Evolutionary conservation across 2,113 vertebrate species (phyloP).

Genomic region (Onychostruthus taczanowskii): DNA sequence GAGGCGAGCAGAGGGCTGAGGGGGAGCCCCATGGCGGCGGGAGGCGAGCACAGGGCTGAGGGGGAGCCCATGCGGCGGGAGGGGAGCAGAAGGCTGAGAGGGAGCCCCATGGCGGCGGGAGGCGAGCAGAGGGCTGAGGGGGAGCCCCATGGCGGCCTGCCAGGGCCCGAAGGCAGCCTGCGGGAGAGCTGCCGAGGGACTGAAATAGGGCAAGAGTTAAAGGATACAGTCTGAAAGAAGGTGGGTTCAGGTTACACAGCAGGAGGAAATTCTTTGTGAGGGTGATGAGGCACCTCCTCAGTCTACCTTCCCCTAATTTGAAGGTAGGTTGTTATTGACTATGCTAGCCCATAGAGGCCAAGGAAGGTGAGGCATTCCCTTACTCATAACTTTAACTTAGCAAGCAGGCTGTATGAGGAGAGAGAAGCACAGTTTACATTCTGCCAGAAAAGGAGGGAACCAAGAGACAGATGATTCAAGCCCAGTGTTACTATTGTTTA

Average conservation of each 20-base stretch:
- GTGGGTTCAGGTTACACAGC: not conserved
- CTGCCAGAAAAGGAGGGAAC: not conserved
- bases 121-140: accelerated
- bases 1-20: no score
- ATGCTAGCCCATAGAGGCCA: not conserved
- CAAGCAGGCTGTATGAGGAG: not conserved
- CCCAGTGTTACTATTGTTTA: not conserved
- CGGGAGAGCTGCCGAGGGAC: accelerated
- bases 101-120: accelerated
- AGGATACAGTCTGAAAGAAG: no score
- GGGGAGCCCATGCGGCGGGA: accelerated
- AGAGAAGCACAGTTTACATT: not conserved
- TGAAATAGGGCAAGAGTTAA: accelerated
- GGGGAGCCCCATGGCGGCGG: accelerated
- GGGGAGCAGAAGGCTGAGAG: accelerated
- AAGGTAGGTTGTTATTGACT: not conserved
- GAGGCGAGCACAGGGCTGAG: accelerated
- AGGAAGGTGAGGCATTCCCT: not conserved
- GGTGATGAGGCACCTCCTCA: not conserved
- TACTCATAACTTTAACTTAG: not conserved
- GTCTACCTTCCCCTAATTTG: not conserved
- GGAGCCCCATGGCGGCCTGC: no score
- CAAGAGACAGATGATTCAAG: not conserved
- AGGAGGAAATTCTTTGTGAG: not conserved
- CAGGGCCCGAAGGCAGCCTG: no score